Base-by-base conservation (phyloP, 2,113 vertebrate genomes). In the Sebastes schlegelii region DNA sequence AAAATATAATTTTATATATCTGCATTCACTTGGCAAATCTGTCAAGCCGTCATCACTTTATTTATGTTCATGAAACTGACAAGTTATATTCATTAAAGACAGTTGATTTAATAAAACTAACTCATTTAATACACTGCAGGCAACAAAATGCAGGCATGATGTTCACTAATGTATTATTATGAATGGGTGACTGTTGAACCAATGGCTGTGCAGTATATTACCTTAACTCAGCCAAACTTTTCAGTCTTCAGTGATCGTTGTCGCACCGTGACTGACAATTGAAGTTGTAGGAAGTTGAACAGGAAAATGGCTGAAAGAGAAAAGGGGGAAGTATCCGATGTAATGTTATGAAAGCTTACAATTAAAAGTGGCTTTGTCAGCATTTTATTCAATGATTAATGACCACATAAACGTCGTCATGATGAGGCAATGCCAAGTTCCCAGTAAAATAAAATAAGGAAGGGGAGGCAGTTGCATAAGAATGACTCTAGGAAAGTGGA, bases 401-500 rank as follows among this genome's bases (percentile, higher is more conserved):
- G 5, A 10, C 0, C 2, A 9, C 7, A 2, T 3, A 34, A 2
- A 4, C 0, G 34, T 34, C 26, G 2, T 23, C 23, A 8, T 0
- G 0, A 45, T 17, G 1, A 46, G 1, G 14, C 12, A 11, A 7
- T 26, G 13, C 1, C 14, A 19, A 2, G 6, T 64, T 52, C 5
- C 34, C 2, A 16, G 2, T 51, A 3, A 34, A 26, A n/a, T 34
- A 34, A 34, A 34, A 34, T 3, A 34, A 34, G 34, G 34, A 34
- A 34, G 34, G 34, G 34, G 34, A 34, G 34, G 34, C 34, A 34
- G 34, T 34, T 34, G 34, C 34, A 34, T 34, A 34, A 34, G 34
- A 34, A 34, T 34, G 34, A 34, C 34, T 34, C 0, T 4, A 34
- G 34, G 34, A 34, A 4, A 34, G 34, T 34, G 34, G 3, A 34